Base-by-base conservation (phyloP, 2,888 invertebrate species). In the Machimus rusticus region DNA sequence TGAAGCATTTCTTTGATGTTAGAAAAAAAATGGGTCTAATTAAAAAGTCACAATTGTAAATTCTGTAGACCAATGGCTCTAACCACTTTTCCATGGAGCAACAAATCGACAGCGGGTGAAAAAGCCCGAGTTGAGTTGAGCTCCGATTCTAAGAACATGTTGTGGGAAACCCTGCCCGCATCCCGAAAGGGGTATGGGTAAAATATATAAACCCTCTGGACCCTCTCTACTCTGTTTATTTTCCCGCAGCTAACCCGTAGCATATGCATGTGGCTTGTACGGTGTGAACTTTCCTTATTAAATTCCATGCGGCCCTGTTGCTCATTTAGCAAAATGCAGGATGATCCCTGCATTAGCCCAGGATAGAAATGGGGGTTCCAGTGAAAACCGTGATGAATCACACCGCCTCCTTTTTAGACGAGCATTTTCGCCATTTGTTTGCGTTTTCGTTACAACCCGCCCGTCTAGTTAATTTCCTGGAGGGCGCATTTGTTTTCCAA, bases 291-390 rank as follows among this genome's bases (percentile, higher is more conserved):
- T 76, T 76, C 37, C 76, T 76, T 76, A 76, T 37, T 76, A 76
- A 76, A 76, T 39, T 34, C 76, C 39, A 34, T 34, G 39, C 76
- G n/a, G 37, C 76, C 34, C 76, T 76, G 76, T 76, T 76, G 76
- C 76, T 76, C 76, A 76, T 76, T 76, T 76, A 76, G 39, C n/a
- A 76, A 76, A 46, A 76, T 76, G 76, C 76, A 66, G 66, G 66
- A 66, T 66, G 12, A 66, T 23, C 23, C 28, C 66, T 19, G 66
- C 66, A 66, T 9, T 66, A 28, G 23, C 12, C 28, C 28, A 8
- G 66, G 66, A 51, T 51, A 19, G n/a, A 51, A n/a, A 1, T 12
- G 23, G n/a, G 5, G 5, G 23, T 5, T 28, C 23, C 28, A 23
- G 9, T 28, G 28, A 23, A 66, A 66, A 12, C 66, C 12, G 66